Conservation (phyloP, 2,113 vertebrate genomes). For the Halichoerus grypus region DNA sequence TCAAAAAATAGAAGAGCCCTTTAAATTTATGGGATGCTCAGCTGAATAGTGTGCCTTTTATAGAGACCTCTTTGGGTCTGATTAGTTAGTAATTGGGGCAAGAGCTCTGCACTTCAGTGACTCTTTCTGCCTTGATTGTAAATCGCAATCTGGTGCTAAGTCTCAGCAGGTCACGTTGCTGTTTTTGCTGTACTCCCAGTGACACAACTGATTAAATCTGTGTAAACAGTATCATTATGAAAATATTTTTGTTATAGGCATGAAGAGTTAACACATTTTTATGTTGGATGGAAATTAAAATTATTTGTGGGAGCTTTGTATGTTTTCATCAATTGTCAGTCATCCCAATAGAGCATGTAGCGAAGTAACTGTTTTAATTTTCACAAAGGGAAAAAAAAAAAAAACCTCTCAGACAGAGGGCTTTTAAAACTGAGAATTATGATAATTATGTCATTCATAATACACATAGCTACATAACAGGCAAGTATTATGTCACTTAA, state of each 20-base stretch:
- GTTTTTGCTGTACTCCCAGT: conserved; percentile 87
- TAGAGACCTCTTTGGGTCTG: conserved; percentile 86
- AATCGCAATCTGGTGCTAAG: conserved; percentile 88
- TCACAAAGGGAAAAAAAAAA: conserved; percentile 69
- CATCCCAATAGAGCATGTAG: conserved; percentile 73
- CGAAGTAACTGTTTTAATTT: conserved; percentile 80
- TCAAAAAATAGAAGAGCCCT: conserved; percentile 43
- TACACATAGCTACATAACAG: conserved; percentile 70
- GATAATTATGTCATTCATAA: conserved; percentile 79
- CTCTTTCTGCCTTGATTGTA: conserved; percentile 87
- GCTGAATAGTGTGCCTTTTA: conserved; percentile 81
- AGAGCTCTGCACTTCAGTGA: conserved; percentile 87
- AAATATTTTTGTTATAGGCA: conserved; percentile 79
- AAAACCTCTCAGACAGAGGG: conserved; percentile 68
- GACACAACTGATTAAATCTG: conserved; percentile 87
- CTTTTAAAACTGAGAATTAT: conserved; percentile 78
- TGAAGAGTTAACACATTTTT: conserved; percentile 83
- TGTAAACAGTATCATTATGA: conserved; percentile 85
- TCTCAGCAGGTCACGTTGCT: conserved; percentile 87
- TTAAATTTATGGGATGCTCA: conserved; percentile 77
- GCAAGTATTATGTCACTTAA: conserved; percentile 70
- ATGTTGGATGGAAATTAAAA: conserved; percentile 80
- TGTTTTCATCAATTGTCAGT: conserved; percentile 83
- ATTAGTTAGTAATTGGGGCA: conserved; percentile 89
- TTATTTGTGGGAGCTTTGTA: conserved; percentile 78